These are phyloP conservation scores for Matsumyia berberina DNA, from an alignment of 2,888 invertebrate species.

Conservation along the genomic window DNA sequence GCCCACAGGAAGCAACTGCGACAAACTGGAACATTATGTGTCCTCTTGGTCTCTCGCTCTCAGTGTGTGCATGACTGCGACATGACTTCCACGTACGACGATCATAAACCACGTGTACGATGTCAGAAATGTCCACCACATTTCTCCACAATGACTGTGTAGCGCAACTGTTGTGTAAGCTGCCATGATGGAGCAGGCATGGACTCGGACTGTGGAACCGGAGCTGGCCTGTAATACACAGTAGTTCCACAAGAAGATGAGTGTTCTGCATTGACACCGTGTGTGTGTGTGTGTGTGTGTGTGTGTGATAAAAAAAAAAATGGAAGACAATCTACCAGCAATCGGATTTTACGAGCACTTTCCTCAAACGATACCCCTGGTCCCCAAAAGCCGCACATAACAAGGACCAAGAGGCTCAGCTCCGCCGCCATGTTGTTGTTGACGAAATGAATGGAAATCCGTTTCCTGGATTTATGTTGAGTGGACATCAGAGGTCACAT, in stretches of 20 bases:
- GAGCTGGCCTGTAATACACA: constrained; percentile 7
- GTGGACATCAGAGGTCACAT: constrained; percentile 76
- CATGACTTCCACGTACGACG: constrained; percentile 74
- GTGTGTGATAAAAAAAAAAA: constrained; percentile 27
- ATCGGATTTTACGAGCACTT: constrained; percentile 73
- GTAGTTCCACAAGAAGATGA: constrained; percentile 41
- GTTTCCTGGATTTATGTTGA: constrained; percentile 74
- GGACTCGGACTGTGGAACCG: background rate
- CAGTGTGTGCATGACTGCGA: constrained; percentile 65
- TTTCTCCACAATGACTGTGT: constrained; percentile 59
- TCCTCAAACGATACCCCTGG: constrained; percentile 40
- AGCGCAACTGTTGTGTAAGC: constrained; percentile 69
- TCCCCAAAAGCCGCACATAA: constrained; percentile 2
- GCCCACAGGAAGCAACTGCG: constrained; percentile 72
- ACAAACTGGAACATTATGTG: constrained; percentile 75
- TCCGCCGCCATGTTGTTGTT: constrained; percentile 68
- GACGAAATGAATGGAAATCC: constrained; percentile 75
- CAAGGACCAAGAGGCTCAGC: background rate
- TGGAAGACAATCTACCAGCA: constrained; percentile 66
- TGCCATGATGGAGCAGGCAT: constrained; percentile 5
- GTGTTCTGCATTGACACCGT: constrained; percentile 30
- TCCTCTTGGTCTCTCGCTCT: constrained; percentile 27
- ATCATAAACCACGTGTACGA: constrained; percentile 76
- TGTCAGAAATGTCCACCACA: constrained; percentile 73
- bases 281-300: constrained; percentile 14